A percentile compares a stretch with the other conserved stretches of the same genome.
Conservation (phyloP, 2,888 invertebrate species). For the Mellilla xanthometata region DNA sequence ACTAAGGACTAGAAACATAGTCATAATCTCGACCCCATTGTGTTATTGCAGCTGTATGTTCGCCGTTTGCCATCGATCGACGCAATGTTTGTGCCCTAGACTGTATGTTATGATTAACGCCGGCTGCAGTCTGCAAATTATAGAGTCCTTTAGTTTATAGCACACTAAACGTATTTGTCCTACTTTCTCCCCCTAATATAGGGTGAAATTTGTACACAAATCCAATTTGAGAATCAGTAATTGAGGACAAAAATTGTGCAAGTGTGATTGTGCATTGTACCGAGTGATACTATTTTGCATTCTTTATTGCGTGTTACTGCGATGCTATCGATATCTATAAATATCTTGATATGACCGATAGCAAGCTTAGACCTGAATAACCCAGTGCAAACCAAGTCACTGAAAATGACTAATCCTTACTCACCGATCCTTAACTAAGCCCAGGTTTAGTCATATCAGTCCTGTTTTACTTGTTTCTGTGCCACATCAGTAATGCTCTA, state of each 20-base stretch:
- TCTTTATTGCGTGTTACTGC: too few species aligned
- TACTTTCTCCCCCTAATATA: background rate
- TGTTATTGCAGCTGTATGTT: slow-evolving; percentile 39
- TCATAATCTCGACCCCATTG: slow-evolving; percentile 13
- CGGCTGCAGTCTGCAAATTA: slow-evolving; percentile 2
- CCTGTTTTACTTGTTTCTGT: slow-evolving; percentile 29
- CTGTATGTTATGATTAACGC: slow-evolving; percentile 1
- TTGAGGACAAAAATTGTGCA: too few species aligned
- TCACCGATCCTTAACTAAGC: slow-evolving; percentile 31
- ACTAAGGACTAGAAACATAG: background rate
- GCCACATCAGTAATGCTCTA: slow-evolving; percentile 27
- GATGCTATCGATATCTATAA: too few species aligned
- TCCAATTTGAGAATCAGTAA: too few species aligned
- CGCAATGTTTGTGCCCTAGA: slow-evolving; percentile 6
- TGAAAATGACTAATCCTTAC: slow-evolving; percentile 29
- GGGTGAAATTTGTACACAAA: background rate
- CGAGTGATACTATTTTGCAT: too few species aligned
- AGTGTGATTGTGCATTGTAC: too few species aligned
- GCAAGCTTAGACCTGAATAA: too few species aligned
- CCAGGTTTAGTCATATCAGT: slow-evolving; percentile 28
- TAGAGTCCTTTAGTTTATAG: slow-evolving; percentile 4
- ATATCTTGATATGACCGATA: too few species aligned
- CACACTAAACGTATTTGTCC: background rate
- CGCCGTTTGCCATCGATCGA: slow-evolving; percentile 3
- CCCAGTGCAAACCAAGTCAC: too few species aligned